Evolutionary conservation across 2,888 invertebrate species (phyloP), one percentile per base, ranked within the genome.

Genomic region (Idaea dimidiata): DNA sequence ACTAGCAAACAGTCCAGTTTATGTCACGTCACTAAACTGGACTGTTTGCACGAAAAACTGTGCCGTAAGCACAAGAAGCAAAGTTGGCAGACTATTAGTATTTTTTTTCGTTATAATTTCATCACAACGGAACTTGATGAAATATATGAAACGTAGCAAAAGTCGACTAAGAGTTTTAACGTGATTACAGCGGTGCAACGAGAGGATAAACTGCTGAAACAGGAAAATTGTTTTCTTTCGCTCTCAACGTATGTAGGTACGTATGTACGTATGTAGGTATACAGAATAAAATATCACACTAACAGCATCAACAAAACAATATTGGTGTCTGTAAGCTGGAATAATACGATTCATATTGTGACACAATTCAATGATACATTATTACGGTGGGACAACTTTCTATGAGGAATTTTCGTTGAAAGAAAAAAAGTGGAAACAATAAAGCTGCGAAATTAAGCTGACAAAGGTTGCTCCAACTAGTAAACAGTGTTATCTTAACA

Each of bases 151-250:
- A 75, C 66, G 67, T 69, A 67, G 65, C 63, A 75, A 79, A 70
- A 74, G 71, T 70, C 73, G 70, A 66, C 63, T 69, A 75, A 65
- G 57, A 74, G 72, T 74, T 78, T 73, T 78, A 80, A 82, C 76
- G 74, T 76, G 76, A 85, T 85, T 83, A 84, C 74, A 72, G 79
- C 70, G 72, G 74, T 76, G 74, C 77, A 81, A 77, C 75, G 75
- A 74, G 69, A 78, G 74, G 75, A 74, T 75, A 76, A 80, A 81
- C 81, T 81, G 73, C 79, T 84, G 78, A 70, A 79, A 79, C 77
- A 76, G 78, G 81, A 81, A 83, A 84, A 83, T 83, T 78, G 81
- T 76, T 78, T 73, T 71, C 78, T 79, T 77, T 77, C 73, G 68
- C 67, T 3, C 24, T 3, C 24, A 5, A 24, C 3, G 24, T 3